These are phyloP conservation scores for Dromococcyx pavoninus DNA, from an alignment of 2,797 vertebrate genomes.

Conservation along the genomic window DNA sequence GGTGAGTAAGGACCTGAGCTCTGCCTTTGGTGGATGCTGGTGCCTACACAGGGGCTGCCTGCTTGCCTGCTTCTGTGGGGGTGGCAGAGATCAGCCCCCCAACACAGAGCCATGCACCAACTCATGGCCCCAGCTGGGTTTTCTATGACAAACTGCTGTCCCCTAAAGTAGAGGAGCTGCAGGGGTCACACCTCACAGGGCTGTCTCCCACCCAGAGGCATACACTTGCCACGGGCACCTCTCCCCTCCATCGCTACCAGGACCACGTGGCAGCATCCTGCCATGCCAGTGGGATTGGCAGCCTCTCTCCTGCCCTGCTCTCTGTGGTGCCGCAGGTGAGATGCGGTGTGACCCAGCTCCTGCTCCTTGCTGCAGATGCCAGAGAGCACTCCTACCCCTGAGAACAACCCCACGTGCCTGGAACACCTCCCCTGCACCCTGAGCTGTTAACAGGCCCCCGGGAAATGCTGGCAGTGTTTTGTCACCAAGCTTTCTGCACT, in stretches of 20 bases:
- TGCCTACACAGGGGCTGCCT: not conserved
- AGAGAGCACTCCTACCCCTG: not conserved
- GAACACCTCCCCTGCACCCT: not conserved
- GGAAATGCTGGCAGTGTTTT: not conserved
- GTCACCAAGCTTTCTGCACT: not conserved
- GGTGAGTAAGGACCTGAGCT: not conserved
- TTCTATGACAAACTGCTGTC: not conserved
- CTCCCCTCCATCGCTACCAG: not conserved
- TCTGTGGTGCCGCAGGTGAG: not conserved
- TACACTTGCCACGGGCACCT: not conserved
- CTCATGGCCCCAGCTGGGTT: not conserved
- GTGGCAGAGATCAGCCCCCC: not conserved
- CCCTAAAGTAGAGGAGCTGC: not conserved
- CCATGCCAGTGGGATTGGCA: rapidly evolving
- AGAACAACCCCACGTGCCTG: not conserved
- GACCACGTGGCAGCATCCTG: not conserved
- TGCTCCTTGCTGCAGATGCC: not conserved
- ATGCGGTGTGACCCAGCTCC: not conserved
- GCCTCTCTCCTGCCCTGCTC: not conserved
- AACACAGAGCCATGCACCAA: not conserved
- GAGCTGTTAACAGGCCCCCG: not conserved
- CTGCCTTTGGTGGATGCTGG: not conserved
- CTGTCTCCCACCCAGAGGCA: not conserved
- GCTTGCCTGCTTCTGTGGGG: not conserved
- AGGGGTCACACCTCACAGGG: not conserved